Percentiles rank a stretch among this genome's conserved stretches.
Evolutionary conservation across 2,113 vertebrate genomes (phyloP).

Genomic region (Butastur rufipennis): DNA sequence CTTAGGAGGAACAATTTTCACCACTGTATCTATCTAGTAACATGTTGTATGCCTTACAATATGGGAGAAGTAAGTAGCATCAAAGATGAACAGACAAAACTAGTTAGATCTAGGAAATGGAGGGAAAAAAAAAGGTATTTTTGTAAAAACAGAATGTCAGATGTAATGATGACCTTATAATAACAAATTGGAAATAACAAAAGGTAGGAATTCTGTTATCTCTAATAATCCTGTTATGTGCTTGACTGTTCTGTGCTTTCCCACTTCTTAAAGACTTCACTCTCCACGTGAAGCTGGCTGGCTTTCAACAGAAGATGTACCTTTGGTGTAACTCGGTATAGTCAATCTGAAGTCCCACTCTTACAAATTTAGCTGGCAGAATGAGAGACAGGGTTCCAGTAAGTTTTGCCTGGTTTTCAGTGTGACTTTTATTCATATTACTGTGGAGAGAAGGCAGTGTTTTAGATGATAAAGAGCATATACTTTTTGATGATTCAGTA

Average conservation of each 20-base stretch:
- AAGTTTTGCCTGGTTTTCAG: not conserved
- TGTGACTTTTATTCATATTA: not conserved
- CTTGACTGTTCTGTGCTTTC: not conserved
- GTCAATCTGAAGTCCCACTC: not conserved
- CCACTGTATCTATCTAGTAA: not conserved
- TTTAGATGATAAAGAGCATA: not conserved
- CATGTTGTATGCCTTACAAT: not conserved
- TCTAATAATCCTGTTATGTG: not conserved
- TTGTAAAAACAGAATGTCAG: not conserved
- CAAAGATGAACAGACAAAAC: not conserved
- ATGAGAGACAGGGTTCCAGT: not conserved
- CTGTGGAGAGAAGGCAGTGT: not conserved
- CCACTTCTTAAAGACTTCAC: not conserved
- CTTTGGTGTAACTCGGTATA: not conserved
- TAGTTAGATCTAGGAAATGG: not conserved
- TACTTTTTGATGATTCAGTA: not conserved
- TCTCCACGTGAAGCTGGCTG: not conserved
- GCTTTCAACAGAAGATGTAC: not conserved
- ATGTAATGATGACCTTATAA: not conserved
- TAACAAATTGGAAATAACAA: not conserved
- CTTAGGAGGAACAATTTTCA: not conserved
- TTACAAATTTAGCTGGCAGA: not conserved
- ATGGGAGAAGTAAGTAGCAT: not conserved
- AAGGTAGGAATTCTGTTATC: not conserved
- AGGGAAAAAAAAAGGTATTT: not conserved